These are phyloP conservation scores for Neodiprion pinetum DNA, from an alignment of 1,140 invertebrate species.

Conservation along the genomic window DNA sequence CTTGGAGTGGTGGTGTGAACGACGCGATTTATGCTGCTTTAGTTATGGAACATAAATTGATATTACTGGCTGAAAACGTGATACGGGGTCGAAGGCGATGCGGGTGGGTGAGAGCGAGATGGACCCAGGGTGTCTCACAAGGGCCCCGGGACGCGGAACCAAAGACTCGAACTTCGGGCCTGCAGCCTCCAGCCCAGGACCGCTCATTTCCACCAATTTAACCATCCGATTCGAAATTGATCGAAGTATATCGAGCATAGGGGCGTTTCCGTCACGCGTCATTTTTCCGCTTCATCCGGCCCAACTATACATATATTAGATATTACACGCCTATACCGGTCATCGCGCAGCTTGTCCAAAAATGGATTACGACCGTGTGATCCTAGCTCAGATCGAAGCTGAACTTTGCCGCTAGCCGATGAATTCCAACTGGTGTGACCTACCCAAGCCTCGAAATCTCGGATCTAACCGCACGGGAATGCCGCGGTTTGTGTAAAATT, in stretches of 20 bases:
- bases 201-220: background rate
- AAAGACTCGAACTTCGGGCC: background rate
- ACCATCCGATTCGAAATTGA: background rate
- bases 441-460: background rate
- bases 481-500: too few species aligned
- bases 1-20: constrained; percentile 12
- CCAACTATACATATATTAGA: background rate
- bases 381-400: background rate
- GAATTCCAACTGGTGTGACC: background rate
- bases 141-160: background rate
- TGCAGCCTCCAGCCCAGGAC: background rate
- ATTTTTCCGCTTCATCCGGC: too few species aligned
- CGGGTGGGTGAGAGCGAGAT: constrained; percentile 2
- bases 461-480: background rate
- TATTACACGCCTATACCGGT: background rate
- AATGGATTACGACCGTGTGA: too few species aligned
- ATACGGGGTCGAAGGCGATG: constrained; percentile 17
- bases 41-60: constrained; percentile 36
- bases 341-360: background rate
- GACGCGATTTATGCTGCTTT: constrained; percentile 16
- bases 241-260: background rate
- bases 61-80: constrained; percentile 20
- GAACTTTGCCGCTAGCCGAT: background rate
- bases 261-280: background rate
- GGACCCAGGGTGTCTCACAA: background rate